Conservation (phyloP, 2,797 vertebrate genomes). For the Spondyliosoma cantharus region DNA sequence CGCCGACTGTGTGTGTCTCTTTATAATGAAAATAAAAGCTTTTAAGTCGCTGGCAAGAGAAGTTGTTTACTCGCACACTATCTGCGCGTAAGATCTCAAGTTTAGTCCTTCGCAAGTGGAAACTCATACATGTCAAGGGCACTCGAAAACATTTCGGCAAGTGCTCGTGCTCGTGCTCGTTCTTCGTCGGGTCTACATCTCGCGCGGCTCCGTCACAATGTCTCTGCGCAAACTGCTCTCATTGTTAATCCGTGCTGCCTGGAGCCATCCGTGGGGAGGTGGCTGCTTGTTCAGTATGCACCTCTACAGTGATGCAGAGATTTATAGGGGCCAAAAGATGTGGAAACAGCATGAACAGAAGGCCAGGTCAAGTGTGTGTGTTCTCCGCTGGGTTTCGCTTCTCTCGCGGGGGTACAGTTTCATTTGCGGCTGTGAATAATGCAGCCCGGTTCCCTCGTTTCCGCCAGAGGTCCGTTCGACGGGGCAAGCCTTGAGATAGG, state of each 20-base stretch:
- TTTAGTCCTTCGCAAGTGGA: constrained; percentile 10
- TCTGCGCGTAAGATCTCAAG: not conserved
- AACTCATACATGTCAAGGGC: constrained; percentile 32
- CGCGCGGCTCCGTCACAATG: constrained; percentile 5
- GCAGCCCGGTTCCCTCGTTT: constrained; percentile 32
- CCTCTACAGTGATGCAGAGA: constrained; percentile 42
- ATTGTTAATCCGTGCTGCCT: constrained; percentile 45
- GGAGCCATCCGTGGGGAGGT: constrained; percentile 23
- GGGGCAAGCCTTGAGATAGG: constrained; percentile 56
- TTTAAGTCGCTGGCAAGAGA: constrained; percentile 13
- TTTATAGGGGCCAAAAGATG: constrained; percentile 54
- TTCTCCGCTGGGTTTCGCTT: constrained; percentile 36
- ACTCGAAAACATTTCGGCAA: constrained; percentile 18
- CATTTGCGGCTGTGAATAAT: constrained; percentile 65
- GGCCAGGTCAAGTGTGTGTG: constrained; percentile 68
- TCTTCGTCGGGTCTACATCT: constrained; percentile 15
- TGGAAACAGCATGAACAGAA: constrained; percentile 67
- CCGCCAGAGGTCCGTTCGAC: constrained; percentile 35
- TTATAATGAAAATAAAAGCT: constrained; percentile 6
- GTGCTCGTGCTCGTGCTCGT: constrained; percentile 2
- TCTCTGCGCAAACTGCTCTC: constrained; percentile 30
- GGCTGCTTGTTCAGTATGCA: constrained; percentile 59
- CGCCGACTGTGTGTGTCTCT: constrained; percentile 12
- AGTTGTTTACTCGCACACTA: constrained; percentile 3
- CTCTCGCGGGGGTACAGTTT: constrained; percentile 55